Percentiles rank a stretch among this genome's conserved stretches.
Evolutionary conservation across 2,888 invertebrate species (phyloP).

Genomic region (Xanthia togata): DNA sequence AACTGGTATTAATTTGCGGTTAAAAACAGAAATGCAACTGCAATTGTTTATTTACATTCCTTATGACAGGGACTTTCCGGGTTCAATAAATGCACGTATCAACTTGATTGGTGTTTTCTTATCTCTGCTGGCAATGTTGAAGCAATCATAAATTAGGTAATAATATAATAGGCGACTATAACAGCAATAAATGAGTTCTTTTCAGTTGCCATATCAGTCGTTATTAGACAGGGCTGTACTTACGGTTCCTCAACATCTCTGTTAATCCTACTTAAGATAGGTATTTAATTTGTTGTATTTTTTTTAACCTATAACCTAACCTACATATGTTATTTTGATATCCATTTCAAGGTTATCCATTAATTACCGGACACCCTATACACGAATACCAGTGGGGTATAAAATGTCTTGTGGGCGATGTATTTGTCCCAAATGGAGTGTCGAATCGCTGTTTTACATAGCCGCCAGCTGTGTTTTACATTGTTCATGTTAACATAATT

Average conservation of each 20-base stretch:
- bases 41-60: conserved; percentile 5
- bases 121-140: background rate
- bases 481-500: no score
- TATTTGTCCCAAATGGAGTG: no score
- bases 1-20: conserved; percentile 21
- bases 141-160: background rate
- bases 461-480: no score
- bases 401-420: no score
- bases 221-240: no score
- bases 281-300: background rate
- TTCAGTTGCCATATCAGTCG: background rate
- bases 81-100: background rate
- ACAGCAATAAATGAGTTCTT: background rate
- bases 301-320: no score
- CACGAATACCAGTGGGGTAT: no score
- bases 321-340: no score
- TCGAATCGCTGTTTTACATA: no score
- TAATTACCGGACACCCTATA: no score
- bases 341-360: no score
- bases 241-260: background rate
- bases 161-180: no score
- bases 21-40: conserved; percentile 11
- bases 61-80: conserved; percentile 1
- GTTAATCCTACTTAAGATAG: background rate
- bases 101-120: background rate